A percentile compares a stretch with the other conserved stretches of the same genome.
Conservation (phyloP, 2,888 invertebrate genomes). For the Pemphredon lugubris region DNA sequence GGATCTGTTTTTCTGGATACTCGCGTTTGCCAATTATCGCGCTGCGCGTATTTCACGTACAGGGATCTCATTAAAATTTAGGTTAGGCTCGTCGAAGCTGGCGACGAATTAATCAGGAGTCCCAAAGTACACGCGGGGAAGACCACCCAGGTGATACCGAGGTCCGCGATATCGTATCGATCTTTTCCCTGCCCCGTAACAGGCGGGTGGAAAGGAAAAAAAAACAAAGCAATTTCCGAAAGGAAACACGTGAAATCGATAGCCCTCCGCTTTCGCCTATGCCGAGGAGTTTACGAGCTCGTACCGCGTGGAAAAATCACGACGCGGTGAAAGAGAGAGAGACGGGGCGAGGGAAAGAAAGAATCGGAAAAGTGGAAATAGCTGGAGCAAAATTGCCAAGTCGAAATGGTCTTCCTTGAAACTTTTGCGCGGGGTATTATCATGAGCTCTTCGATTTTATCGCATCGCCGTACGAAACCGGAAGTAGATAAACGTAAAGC, state of each 20-base stretch:
- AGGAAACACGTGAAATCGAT: slow-evolving; percentile 71
- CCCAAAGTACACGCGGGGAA: no score
- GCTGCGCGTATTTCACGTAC: no score
- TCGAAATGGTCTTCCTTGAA: slow-evolving; percentile 43
- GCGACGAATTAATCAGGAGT: no score
- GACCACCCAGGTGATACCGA: slow-evolving; percentile 64
- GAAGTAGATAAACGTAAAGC: neutral
- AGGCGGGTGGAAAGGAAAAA: slow-evolving; percentile 27
- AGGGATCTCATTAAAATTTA: no score
- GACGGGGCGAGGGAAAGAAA: slow-evolving; percentile 20
- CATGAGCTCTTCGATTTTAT: slow-evolving; percentile 51
- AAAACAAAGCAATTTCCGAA: slow-evolving; percentile 70
- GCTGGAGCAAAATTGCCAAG: slow-evolving; percentile 57
- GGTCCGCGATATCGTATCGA: slow-evolving; percentile 68
- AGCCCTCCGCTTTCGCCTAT: slow-evolving; percentile 43
- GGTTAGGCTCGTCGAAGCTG: no score
- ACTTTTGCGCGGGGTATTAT: slow-evolving; percentile 44
- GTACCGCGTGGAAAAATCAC: slow-evolving; percentile 60
- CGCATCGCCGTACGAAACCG: neutral
- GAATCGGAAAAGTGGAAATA: slow-evolving; percentile 57
- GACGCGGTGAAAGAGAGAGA: slow-evolving; percentile 33
- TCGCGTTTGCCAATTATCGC: no score
- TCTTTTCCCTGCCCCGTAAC: slow-evolving; percentile 56
- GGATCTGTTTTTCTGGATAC: no score
- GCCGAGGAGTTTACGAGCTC: slow-evolving; percentile 57